Percentiles rank a stretch among this genome's conserved stretches.
These are phyloP conservation scores for Mylabris phalerata DNA, from an alignment of 1,140 invertebrate genomes.

Conservation along the genomic window DNA sequence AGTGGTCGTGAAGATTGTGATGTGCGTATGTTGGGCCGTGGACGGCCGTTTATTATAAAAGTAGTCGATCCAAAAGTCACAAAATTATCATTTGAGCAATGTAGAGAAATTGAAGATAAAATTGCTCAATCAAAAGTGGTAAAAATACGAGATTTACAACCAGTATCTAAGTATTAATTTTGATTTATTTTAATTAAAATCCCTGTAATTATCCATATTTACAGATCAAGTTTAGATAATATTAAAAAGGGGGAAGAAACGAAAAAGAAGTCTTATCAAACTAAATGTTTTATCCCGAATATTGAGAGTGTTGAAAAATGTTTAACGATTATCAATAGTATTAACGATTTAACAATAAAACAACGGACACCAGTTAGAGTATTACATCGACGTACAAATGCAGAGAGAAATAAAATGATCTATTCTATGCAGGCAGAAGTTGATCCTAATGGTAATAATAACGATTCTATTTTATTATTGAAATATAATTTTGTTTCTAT, in stretches of 20 bases:
- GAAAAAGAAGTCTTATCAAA: constrained; percentile 79
- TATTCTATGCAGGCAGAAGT: constrained; percentile 50
- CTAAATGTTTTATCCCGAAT: constrained; percentile 58
- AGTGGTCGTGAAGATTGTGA: constrained; percentile 91
- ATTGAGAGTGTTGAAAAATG: constrained; percentile 47
- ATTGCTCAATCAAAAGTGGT: constrained; percentile 58
- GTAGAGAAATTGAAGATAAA: constrained; percentile 49
- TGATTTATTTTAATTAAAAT: too few species aligned
- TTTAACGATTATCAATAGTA: constrained; percentile 45
- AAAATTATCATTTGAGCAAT: constrained; percentile 46
- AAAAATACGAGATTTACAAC: constrained; percentile 58
- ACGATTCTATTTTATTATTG: not conserved
- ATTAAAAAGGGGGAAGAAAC: constrained; percentile 82
- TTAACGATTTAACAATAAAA: constrained; percentile 24
- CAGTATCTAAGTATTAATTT: constrained; percentile 25
- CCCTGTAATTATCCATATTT: constrained; percentile 49
- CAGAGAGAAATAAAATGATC: constrained; percentile 56
- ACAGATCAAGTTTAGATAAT: constrained; percentile 58
- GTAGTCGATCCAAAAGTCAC: constrained; percentile 60
- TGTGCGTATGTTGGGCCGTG: constrained; percentile 78
- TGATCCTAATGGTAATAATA: constrained; percentile 38
- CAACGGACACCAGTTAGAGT: constrained; percentile 83
- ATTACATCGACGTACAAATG: constrained; percentile 70
- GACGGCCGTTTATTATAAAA: constrained; percentile 82
- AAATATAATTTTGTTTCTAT: constrained; percentile 5